Conservation (phyloP, 2,888 invertebrate genomes). For the Stomorhina lunata region DNA sequence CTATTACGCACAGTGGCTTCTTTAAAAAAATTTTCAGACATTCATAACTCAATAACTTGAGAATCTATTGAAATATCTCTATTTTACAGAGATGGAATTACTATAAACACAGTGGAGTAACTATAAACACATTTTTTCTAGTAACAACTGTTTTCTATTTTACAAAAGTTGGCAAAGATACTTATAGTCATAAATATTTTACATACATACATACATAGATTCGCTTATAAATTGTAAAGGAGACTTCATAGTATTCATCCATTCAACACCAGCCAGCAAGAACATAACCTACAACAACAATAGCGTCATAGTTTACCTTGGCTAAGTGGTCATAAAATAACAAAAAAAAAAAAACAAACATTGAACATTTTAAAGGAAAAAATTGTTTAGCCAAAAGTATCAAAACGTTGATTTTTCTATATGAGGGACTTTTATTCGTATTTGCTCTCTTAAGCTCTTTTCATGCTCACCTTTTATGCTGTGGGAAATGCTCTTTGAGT, state of each 20-base stretch:
- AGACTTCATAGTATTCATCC: no score
- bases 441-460: no score
- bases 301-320: constrained; percentile 67
- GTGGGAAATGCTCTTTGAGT: no score
- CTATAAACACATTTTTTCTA: no score
- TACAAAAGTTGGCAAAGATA: neutral
- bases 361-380: neutral
- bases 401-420: neutral
- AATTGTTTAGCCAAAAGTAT: neutral
- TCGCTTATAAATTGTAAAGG: neutral
- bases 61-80: no score
- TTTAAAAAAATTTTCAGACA: no score
- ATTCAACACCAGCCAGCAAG: constrained; percentile 6
- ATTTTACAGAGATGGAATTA: no score
- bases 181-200: no score
- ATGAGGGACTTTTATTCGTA: neutral
- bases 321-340: constrained; percentile 51
- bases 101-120: no score
- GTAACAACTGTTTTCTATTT: neutral
- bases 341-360: neutral
- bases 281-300: constrained; percentile 56
- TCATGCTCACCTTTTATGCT: no score
- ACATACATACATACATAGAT: neutral
- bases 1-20: no score
- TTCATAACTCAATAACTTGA: no score